These are phyloP conservation scores for Taxidea taxus DNA, from an alignment of 2,113 vertebrate species.

Conservation along the genomic window DNA sequence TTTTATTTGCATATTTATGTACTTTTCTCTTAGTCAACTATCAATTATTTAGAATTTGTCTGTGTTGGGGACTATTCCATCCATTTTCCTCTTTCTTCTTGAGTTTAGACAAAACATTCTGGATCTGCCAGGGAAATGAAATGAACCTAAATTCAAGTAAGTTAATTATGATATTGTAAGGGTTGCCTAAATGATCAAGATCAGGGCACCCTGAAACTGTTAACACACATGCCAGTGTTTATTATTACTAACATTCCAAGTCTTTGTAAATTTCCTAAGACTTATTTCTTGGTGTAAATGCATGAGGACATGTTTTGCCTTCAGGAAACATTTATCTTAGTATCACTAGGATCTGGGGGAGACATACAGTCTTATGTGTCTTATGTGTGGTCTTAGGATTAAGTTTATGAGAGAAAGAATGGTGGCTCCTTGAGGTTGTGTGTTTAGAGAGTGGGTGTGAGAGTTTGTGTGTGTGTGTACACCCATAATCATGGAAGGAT, in stretches of 20 bases:
- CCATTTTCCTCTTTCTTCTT: conserved; percentile 3
- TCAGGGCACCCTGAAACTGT: neutral
- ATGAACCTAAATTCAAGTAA: neutral
- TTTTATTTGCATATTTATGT: conserved; percentile 50
- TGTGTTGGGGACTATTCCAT: neutral
- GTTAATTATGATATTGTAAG: neutral
- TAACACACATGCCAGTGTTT: neutral
- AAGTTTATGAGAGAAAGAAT: neutral
- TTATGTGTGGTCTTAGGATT: neutral
- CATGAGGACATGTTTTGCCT: neutral
- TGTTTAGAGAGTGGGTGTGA: neutral
- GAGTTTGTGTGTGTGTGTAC: neutral
- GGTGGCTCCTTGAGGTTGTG: neutral
- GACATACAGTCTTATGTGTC: neutral
- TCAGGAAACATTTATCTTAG: neutral
- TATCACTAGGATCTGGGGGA: neutral
- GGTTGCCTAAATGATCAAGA: neutral
- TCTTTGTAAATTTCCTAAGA: neutral
- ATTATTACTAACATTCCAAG: neutral
- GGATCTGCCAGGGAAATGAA: neutral
- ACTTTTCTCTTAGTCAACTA: conserved; percentile 41
- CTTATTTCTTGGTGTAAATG: neutral
- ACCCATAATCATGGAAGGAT: neutral
- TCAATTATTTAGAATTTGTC: conserved; percentile 52
- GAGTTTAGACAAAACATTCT: neutral